A percentile compares a stretch with the other conserved stretches of the same genome.
Evolutionary conservation across 2,888 invertebrate species (phyloP).

Genomic region (Drosophila multiciliata): DNA sequence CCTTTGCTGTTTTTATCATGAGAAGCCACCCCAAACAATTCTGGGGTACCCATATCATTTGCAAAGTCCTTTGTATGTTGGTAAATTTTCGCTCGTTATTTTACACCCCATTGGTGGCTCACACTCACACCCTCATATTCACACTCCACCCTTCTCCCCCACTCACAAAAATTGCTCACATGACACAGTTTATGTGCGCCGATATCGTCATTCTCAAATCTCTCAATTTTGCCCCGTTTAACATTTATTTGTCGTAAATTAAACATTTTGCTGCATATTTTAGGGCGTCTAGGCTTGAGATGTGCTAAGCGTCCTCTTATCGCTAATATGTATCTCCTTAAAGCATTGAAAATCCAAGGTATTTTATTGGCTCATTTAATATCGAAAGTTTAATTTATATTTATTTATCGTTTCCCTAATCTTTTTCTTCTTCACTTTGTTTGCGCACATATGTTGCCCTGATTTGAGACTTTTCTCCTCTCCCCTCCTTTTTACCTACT

Average conservation of each 20-base stretch:
- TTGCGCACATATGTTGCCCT: conserved; percentile 54
- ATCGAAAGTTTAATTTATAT: not conserved
- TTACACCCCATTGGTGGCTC: conserved; percentile 71
- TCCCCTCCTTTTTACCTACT: conserved; percentile 12
- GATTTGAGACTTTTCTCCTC: not conserved
- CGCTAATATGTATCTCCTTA: not conserved
- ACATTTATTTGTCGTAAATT: conserved; percentile 81
- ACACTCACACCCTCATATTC: not conserved
- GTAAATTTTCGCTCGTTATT: conserved; percentile 72
- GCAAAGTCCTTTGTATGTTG: conserved; percentile 66
- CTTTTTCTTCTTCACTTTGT: not conserved
- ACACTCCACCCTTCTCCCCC: not conserved
- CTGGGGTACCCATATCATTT: conserved; percentile 70
- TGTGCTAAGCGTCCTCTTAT: not conserved
- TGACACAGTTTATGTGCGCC: conserved; percentile 71
- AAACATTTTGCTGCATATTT: conserved; percentile 68
- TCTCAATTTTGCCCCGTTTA: conserved; percentile 74
- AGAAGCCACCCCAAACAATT: conserved; percentile 18
- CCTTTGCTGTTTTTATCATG: conserved; percentile 63
- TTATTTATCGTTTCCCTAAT: not conserved
- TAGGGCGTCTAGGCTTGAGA: conserved; percentile 35
- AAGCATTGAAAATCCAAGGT: conserved; percentile 6
- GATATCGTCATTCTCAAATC: conserved; percentile 74
- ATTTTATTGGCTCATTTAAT: conserved; percentile 10
- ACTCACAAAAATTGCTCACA: conserved; percentile 6